These are phyloP conservation scores for Numenius arquata DNA, from an alignment of 2,113 vertebrate genomes.

Conservation along the genomic window DNA sequence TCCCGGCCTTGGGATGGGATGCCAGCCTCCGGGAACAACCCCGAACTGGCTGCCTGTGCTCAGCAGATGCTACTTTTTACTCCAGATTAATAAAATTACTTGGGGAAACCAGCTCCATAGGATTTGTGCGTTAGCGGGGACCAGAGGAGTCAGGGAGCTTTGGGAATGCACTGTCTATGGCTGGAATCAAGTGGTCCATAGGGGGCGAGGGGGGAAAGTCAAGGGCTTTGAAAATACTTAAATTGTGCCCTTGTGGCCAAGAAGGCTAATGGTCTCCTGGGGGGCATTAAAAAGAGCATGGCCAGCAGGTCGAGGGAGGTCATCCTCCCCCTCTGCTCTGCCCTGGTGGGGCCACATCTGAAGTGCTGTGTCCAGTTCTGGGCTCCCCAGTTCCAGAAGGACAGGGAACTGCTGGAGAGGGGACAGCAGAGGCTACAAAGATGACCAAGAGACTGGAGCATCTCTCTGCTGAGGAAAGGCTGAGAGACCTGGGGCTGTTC, in stretches of 20 bases:
- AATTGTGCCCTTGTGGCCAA: background rate
- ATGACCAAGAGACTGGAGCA: too few species aligned
- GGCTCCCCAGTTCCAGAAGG: too few species aligned
- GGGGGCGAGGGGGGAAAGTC: background rate
- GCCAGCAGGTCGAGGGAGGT: background rate
- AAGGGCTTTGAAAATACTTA: background rate
- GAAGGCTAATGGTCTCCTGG: background rate
- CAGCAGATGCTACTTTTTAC: background rate
- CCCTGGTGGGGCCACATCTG: too few species aligned
- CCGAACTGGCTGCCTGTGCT: rapidly evolving
- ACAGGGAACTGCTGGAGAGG: too few species aligned
- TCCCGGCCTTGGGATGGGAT: background rate
- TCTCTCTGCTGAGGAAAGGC: too few species aligned
- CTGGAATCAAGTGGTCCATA: background rate
- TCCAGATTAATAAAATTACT: background rate
- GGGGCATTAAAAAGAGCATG: background rate
- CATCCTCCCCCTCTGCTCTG: too few species aligned
- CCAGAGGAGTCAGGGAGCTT: background rate
- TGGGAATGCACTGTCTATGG: rapidly evolving
- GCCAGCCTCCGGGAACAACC: background rate
- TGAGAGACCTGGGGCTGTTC: too few species aligned
- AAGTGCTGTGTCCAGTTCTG: too few species aligned
- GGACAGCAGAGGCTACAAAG: too few species aligned
- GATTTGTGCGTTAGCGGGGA: rapidly evolving
- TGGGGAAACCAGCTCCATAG: background rate